These are phyloP conservation scores for Dendroctonus valens DNA, from an alignment of 1,140 invertebrate species.

Conservation along the genomic window DNA sequence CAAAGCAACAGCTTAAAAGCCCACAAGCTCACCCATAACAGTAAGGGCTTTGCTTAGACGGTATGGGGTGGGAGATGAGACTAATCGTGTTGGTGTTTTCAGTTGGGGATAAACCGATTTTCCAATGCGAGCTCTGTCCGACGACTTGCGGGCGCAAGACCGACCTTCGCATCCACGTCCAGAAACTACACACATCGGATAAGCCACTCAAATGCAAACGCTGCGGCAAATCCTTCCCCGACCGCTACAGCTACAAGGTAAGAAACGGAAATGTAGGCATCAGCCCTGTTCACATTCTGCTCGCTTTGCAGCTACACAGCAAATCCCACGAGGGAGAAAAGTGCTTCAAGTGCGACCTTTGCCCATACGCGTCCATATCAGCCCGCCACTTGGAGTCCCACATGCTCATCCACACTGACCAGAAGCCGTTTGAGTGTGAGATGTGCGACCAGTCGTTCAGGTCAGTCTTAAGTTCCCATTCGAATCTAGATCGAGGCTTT, in stretches of 20 bases:
- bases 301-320: conserved; percentile 59
- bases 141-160: conserved; percentile 96
- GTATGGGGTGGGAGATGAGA: not conserved
- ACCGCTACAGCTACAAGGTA: conserved; percentile 75
- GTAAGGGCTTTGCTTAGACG: conserved; percentile 55
- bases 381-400: conserved; percentile 93
- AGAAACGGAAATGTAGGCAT: not conserved
- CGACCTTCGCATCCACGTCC: conserved; percentile 93
- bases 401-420: conserved; percentile 92
- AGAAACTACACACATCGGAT: conserved; percentile 93
- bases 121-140: conserved; percentile 92
- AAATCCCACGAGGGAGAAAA: conserved; percentile 96
- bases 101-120: conserved; percentile 91
- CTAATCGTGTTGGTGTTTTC: conserved; percentile 21
- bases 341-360: conserved; percentile 93
- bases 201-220: conserved; percentile 89
- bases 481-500: not conserved
- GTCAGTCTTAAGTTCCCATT: not conserved
- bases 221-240: conserved; percentile 90
- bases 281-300: not conserved
- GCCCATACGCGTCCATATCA: conserved; percentile 91
- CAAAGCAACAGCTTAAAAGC: conserved; percentile 95
- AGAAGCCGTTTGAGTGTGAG: conserved; percentile 85
- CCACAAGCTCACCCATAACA: conserved; percentile 92
- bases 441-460: conserved; percentile 73